Evolutionary conservation across 2,888 invertebrate species (phyloP), one percentile per base, ranked within the genome.

Genomic region (Aphidius colemani): DNA sequence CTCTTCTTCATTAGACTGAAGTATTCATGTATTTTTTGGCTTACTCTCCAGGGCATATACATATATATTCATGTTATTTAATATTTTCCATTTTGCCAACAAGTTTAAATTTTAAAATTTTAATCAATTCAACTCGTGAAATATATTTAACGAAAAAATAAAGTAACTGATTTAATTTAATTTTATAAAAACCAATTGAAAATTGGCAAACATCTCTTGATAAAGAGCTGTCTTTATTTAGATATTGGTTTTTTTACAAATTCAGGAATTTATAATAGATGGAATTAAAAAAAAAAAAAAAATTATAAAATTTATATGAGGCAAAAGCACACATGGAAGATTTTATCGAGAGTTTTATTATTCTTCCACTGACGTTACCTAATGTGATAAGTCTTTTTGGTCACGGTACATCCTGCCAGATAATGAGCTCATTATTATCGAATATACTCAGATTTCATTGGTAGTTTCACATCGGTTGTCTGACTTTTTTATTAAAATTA

Each of bases 351-450:
- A 3, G 13, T 48, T 13, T 30, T 30, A 11, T 46, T 46, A 56
- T 13, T n/a, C n/a, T 45, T 61, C 70, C 72, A 71, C 71, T 68
- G 73, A 72, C 73, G 78, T 75, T 76, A 30, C 30, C 30, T 30
- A 0, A 3, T 30, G 30, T 30, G 30, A 30, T 30, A 30, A 77
- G 76, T 72, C 78, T 76, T 74, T 75, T 77, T 77, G 76, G 77
- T 73, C 74, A 69, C 71, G 65, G 56, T 65, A 63, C 68, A 66
- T 59, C 58, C 70, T 73, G 45, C 61, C 50, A 51, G 66, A 60
- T 58, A 66, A 30, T 67, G 67, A 72, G 69, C 72, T 71, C 69
- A 72, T 72, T 72, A 72, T 66, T 67, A 66, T 60, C 68, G 59
- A 66, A 65, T 65, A 66, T 64, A 65, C 65, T 62, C 64, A 49